These are phyloP conservation scores for Chelmon rostratus DNA, from an alignment of 2,797 vertebrate species.

Conservation along the genomic window DNA sequence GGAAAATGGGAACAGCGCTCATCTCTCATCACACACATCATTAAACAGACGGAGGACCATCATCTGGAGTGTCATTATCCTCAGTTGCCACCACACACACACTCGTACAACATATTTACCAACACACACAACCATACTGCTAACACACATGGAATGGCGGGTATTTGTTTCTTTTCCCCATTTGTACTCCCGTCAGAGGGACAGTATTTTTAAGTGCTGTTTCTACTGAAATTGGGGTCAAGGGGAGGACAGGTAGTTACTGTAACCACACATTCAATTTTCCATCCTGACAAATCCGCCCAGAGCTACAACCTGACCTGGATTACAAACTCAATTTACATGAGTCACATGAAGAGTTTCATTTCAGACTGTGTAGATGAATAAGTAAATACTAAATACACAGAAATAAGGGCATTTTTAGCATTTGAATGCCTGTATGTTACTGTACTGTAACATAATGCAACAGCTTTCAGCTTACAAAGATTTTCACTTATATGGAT, in stretches of 20 bases:
- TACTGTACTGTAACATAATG: not conserved
- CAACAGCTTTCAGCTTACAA: not conserved
- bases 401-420: not conserved
- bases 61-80: conserved; percentile 54
- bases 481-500: too few species aligned
- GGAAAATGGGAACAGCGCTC: conserved; percentile 52
- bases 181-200: conserved; percentile 2
- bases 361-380: not conserved
- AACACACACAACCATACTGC: conserved; percentile 8
- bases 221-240: conserved; percentile 56
- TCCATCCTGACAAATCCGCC: conserved; percentile 20
- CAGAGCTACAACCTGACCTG: conserved; percentile 22
- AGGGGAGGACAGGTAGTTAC: conserved; percentile 53
- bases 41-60: conserved; percentile 48
- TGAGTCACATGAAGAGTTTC: not conserved
- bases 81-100: conserved; percentile 17
- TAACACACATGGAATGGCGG: not conserved
- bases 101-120: not conserved
- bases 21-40: conserved; percentile 64
- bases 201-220: conserved; percentile 10
- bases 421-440: not conserved
- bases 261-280: conserved; percentile 30
- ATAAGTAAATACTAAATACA: not conserved
- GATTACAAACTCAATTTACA: conserved; percentile 21
- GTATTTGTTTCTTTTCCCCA: conserved; percentile 16